A percentile compares a stretch with the other conserved stretches of the same genome.
Evolutionary conservation across 1,140 invertebrate species (phyloP).

Genomic region (Metaphire vulgaris): DNA sequence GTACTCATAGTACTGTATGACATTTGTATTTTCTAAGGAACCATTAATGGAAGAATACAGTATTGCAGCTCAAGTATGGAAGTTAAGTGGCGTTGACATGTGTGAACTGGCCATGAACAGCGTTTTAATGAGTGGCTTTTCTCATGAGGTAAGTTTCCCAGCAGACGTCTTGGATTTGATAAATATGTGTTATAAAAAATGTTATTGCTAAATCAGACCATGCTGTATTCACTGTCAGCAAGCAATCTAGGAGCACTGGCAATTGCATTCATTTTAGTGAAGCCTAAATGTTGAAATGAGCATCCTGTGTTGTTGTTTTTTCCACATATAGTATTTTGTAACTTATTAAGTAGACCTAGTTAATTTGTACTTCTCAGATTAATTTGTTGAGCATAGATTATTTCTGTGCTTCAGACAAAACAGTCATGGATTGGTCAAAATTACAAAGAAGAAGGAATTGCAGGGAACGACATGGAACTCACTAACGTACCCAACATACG

Average conservation of each 20-base stretch:
- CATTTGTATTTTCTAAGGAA: background rate
- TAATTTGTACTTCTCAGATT: background rate
- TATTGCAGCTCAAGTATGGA: conserved; percentile 98
- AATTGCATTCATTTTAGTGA: no score
- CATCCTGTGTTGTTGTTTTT: no score
- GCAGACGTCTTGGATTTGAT: background rate
- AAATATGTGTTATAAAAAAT: background rate
- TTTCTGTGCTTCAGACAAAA: conserved; percentile 67
- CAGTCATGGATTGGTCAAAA: conserved; percentile 95
- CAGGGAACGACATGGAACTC: conserved; percentile 91
- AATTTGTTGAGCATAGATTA: background rate
- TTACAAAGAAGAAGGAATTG: conserved; percentile 89
- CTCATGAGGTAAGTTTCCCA: conserved; percentile 60
- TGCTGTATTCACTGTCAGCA: background rate
- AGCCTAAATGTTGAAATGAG: no score
- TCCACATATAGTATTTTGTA: no score
- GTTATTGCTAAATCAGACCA: background rate
- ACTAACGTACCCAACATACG: conserved; percentile 98
- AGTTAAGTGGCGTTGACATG: conserved; percentile 96
- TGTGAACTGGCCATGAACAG: conserved; percentile 94
- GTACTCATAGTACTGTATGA: background rate
- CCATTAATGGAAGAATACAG: conserved; percentile 98
- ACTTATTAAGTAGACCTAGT: background rate
- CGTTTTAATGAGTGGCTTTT: conserved; percentile 95
- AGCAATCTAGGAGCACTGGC: background rate